A percentile compares a stretch with the other conserved stretches of the same genome.
These are phyloP conservation scores for Tinamus guttatus DNA, from an alignment of 2,113 vertebrate species.

Conservation along the genomic window DNA sequence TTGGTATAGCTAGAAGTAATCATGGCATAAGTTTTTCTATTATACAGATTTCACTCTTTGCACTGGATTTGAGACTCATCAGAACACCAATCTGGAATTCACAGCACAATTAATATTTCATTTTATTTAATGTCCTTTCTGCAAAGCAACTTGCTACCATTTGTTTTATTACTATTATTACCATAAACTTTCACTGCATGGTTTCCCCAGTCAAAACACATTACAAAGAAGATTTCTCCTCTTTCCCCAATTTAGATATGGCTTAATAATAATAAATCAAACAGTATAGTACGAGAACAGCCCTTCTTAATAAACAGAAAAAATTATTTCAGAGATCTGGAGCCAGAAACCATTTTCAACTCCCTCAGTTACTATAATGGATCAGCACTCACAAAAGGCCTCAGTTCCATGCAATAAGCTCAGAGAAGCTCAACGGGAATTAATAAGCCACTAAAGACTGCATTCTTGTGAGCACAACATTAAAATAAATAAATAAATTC, in stretches of 20 bases:
- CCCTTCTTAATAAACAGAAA: background rate
- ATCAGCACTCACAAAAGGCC: background rate
- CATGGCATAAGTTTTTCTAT: background rate
- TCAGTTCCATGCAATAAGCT: background rate
- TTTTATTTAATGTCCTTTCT: constrained; percentile 46
- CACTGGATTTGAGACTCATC: background rate
- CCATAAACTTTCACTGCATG: constrained; percentile 26
- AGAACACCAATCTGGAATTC: constrained; percentile 22
- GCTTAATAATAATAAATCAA: background rate
- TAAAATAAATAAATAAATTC: background rate
- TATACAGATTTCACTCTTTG: background rate
- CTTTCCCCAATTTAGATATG: background rate
- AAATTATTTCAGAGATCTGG: background rate
- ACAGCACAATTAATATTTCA: constrained; percentile 55
- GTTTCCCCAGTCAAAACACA: constrained; percentile 16
- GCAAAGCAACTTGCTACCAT: constrained; percentile 2
- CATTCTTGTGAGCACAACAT: background rate
- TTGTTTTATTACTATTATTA: constrained; percentile 23
- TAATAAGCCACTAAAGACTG: background rate
- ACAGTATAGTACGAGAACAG: background rate
- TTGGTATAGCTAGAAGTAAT: background rate
- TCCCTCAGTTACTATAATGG: background rate
- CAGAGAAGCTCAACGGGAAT: background rate
- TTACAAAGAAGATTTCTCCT: background rate
- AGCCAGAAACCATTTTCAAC: background rate